Evolutionary conservation across 2,888 invertebrate genomes (phyloP).

Genomic region (Drosophila melanosoma): DNA sequence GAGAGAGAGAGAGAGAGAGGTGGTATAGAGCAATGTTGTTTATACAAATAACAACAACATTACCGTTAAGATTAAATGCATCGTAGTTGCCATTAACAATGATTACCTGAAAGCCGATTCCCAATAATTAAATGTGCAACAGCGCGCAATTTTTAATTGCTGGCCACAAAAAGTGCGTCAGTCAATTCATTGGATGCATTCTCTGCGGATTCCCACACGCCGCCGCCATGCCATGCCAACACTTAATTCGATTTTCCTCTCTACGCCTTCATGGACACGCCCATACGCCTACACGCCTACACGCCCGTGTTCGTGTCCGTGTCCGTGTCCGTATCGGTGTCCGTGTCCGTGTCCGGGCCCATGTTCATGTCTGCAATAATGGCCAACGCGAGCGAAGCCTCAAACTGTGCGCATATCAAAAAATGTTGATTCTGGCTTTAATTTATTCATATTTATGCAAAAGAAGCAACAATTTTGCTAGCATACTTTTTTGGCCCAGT

Average conservation of each 20-base stretch:
- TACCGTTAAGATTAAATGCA: conserved; percentile 73
- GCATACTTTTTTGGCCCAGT: conserved; percentile 64
- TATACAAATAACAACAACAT: conserved; percentile 34
- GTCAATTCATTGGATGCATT: conserved; percentile 18
- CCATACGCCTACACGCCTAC: not conserved
- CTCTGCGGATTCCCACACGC: not conserved
- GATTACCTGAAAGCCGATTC: conserved; percentile 82
- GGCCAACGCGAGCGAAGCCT: conserved; percentile 20
- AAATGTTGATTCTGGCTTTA: conserved; percentile 76
- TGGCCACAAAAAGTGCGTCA: conserved; percentile 69
- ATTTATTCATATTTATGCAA: conserved; percentile 81
- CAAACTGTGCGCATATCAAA: conserved; percentile 64
- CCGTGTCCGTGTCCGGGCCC: conserved; percentile 36
- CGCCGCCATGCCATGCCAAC: conserved; percentile 9
- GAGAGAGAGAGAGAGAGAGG: not conserved
- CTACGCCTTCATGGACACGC: not conserved
- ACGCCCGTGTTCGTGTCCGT: conserved; percentile 9
- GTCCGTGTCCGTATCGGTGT: conserved; percentile 36
- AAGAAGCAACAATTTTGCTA: conserved; percentile 72
- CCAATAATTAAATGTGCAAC: conserved; percentile 81
- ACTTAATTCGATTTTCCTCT: conserved; percentile 23
- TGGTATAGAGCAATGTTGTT: not conserved
- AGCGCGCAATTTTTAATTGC: conserved; percentile 81
- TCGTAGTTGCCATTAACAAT: conserved; percentile 81
- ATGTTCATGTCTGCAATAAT: conserved; percentile 43